Evolutionary conservation across 2,888 invertebrate genomes (phyloP).

Genomic region (Laothoe populi): DNA sequence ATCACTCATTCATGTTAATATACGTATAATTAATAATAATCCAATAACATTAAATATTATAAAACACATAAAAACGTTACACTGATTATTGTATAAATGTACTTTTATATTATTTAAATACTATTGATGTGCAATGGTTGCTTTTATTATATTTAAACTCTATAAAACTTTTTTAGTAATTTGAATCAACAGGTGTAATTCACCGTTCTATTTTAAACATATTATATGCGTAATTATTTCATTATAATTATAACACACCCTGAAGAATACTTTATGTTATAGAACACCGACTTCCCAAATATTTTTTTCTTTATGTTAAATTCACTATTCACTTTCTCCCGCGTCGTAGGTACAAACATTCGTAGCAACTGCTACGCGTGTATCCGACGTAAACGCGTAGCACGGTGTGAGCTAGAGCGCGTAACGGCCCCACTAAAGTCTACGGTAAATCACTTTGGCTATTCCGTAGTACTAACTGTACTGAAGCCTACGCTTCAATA

Average conservation of each 20-base stretch:
- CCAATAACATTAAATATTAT: no score
- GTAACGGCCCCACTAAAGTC: background rate
- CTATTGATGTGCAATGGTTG: background rate
- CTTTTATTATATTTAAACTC: background rate
- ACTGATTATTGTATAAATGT: no score
- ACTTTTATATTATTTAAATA: no score
- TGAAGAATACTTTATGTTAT: no score
- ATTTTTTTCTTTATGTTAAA: conserved; percentile 33
- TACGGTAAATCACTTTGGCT: no score
- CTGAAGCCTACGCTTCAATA: no score
- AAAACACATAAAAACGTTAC: no score
- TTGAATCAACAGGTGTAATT: background rate
- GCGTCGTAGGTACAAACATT: conserved; percentile 24
- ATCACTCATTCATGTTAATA: no score
- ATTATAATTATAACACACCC: background rate
- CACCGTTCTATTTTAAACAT: background rate
- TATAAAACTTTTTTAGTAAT: background rate
- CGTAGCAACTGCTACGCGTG: conserved; percentile 50
- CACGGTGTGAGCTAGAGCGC: conserved; percentile 45
- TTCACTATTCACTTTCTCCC: conserved; percentile 4
- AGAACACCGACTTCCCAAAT: no score
- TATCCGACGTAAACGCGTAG: conserved; percentile 57
- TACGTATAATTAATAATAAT: no score
- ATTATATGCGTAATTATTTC: background rate
- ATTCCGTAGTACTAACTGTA: no score